Conservation (phyloP, 92 coral and sea anemone species). For the Heteractis magnifica region DNA sequence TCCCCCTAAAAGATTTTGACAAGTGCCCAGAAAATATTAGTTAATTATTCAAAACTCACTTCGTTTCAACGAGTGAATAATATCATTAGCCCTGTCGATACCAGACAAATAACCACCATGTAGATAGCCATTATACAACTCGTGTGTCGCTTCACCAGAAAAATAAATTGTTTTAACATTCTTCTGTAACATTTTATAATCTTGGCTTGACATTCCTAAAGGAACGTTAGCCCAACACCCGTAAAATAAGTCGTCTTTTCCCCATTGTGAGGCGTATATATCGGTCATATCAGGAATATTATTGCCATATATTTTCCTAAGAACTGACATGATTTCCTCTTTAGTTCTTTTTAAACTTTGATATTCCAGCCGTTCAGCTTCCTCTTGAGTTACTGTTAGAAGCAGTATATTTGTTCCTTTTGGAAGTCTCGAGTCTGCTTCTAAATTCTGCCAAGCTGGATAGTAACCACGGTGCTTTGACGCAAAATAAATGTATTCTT, state of each 20-base stretch:
- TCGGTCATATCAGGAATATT: slow-evolving; percentile 65
- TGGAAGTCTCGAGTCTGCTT: slow-evolving; percentile 66
- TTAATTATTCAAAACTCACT: background rate
- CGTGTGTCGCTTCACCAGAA: slow-evolving; percentile 86
- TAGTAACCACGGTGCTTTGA: slow-evolving; percentile 72
- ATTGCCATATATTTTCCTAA: slow-evolving; percentile 62
- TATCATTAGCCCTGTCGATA: slow-evolving; percentile 49
- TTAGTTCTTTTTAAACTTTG: slow-evolving; percentile 56
- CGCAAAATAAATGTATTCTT: slow-evolving; percentile 78
- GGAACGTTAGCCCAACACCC: slow-evolving; percentile 84
- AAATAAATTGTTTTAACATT: slow-evolving; percentile 62
- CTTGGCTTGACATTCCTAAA: slow-evolving; percentile 63
- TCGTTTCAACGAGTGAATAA: slow-evolving; percentile 17
- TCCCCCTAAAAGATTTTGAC: background rate
- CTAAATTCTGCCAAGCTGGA: slow-evolving; percentile 71
- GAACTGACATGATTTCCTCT: slow-evolving; percentile 71
- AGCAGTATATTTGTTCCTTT: slow-evolving; percentile 83
- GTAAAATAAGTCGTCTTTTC: slow-evolving; percentile 53
- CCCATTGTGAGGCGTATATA: slow-evolving; percentile 72
- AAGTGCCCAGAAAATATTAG: background rate
- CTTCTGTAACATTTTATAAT: slow-evolving; percentile 54
- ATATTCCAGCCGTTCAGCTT: slow-evolving; percentile 65
- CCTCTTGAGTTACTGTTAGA: slow-evolving; percentile 82
- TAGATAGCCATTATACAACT: slow-evolving; percentile 77
- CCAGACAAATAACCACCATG: slow-evolving; percentile 83